Conservation (phyloP, 2,113 vertebrate species). For the Peromyscus californicus region DNA sequence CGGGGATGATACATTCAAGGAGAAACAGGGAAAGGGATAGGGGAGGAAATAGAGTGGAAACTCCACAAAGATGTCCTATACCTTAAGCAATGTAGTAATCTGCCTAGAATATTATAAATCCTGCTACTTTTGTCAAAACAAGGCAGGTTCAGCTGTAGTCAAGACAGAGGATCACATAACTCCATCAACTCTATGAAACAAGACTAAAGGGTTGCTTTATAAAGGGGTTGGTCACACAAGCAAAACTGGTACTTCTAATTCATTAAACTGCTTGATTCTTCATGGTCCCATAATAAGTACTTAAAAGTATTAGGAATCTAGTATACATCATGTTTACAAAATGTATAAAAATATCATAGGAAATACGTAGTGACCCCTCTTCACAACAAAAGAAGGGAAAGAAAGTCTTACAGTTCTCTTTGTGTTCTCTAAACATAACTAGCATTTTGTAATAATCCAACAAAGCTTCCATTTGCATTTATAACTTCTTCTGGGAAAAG, state of each 20-base stretch:
- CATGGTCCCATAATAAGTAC: neutral
- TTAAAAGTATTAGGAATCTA: neutral
- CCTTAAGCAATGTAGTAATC: neutral
- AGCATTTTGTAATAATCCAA: neutral
- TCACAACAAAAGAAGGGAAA: neutral
- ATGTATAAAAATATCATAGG: neutral
- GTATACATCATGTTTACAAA: neutral
- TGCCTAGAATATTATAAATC: neutral
- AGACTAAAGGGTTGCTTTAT: neutral
- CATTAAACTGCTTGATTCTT: neutral
- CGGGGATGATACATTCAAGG: neutral
- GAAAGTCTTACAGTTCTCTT: neutral
- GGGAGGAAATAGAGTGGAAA: neutral
- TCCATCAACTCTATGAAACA: neutral
- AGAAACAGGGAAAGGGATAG: neutral
- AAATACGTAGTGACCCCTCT: neutral
- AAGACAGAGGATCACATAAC: neutral
- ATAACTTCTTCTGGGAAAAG: neutral
- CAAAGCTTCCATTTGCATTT: neutral
- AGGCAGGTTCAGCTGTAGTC: neutral
- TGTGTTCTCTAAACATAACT: neutral
- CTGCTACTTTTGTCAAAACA: neutral
- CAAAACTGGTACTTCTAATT: neutral
- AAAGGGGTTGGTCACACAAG: neutral
- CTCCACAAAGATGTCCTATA: neutral